Base-by-base conservation (phyloP, 2,113 vertebrate genomes). In the Mugil cephalus region DNA sequence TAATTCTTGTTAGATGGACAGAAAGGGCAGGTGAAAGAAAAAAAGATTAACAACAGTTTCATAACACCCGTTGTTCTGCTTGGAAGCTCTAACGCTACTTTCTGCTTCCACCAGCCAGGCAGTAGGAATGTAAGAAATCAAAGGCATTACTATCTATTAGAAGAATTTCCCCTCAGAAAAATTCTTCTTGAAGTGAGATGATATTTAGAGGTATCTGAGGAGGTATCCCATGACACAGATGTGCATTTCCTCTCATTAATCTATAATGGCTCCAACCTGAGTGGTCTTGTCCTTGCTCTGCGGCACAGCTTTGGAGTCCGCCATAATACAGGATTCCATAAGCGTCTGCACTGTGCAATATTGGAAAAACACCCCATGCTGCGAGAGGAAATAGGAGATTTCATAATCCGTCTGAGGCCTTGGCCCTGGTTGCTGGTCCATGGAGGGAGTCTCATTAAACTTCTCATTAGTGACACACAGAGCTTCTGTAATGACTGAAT, bases 391-490 rank as follows among this genome's bases (percentile, higher is more conserved):
- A 93, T 88, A 73, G 64, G 43, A 86, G 76, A 90, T 93, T 92
- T 92, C 74, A 88, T 86, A 87, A 92, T 89, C 88, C 59, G 55
- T 91, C 87, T 84, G 80, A 88, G 85, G 86, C 74, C 65, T 83
- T 83, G 83, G 88, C 69, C 70, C 79, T 65, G 74, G 81, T 79
- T 55, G 67, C 54, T 84, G 82, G 74, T 89, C 88, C 80, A 72
- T 73, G 82, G 77, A 86, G 83, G 86, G 63, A 83, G 78, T 88
- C 87, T 86, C 85, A 90, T 89, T 91, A 92, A 86, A 87, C 90
- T 93, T 91, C 82, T 91, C 86, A 94, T 94, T 95, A 93, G 81
- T 73, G 87, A 85, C 90, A 92, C 83, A 89, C 87, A 88, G 89
- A 80, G 90, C 82, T 67, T 76, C 82, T 89, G 74, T 82, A 91